Conservation (phyloP, 92 coral and sea anemone genomes). For the Virgularia gustaviana region DNA sequence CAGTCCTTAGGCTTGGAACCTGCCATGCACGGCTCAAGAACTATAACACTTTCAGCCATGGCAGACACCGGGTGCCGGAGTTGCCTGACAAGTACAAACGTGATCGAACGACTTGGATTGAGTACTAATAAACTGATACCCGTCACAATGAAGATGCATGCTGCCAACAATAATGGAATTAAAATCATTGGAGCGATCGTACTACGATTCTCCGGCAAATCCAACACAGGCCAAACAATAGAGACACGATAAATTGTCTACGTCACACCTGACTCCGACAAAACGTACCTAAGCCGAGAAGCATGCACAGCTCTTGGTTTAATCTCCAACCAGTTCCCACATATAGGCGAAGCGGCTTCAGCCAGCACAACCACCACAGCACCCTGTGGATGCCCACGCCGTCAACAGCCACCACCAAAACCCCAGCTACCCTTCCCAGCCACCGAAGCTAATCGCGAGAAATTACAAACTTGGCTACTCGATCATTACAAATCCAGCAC, state of each 20-base stretch:
- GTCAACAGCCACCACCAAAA: constrained; percentile 39
- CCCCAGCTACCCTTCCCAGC: constrained; percentile 27
- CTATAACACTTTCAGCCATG: constrained; percentile 22
- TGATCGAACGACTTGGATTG: constrained; percentile 47
- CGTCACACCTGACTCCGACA: constrained; percentile 50
- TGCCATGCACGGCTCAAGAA: not conserved
- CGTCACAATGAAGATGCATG: constrained; percentile 57
- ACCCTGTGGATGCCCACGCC: constrained; percentile 43
- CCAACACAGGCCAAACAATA: constrained; percentile 38
- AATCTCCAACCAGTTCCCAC: constrained; percentile 38
- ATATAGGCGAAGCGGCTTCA: not conserved
- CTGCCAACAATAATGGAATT: constrained; percentile 64
- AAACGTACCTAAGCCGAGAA: constrained; percentile 57
- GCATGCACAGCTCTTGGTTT: constrained; percentile 51
- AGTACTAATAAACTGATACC: constrained; percentile 49
- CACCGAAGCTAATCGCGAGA: constrained; percentile 27
- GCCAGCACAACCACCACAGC: not conserved
- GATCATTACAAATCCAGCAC: constrained; percentile 23
- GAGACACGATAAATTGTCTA: constrained; percentile 49
- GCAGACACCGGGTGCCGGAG: constrained; percentile 30
- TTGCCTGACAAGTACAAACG: constrained; percentile 48
- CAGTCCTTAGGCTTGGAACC: constrained; percentile 7
- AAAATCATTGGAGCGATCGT: constrained; percentile 55
- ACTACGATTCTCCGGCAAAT: constrained; percentile 58
- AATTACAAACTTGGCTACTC: constrained; percentile 51